These are phyloP conservation scores for Kryptopterus vitreolus DNA, from an alignment of 2,797 vertebrate genomes.

Conservation along the genomic window DNA sequence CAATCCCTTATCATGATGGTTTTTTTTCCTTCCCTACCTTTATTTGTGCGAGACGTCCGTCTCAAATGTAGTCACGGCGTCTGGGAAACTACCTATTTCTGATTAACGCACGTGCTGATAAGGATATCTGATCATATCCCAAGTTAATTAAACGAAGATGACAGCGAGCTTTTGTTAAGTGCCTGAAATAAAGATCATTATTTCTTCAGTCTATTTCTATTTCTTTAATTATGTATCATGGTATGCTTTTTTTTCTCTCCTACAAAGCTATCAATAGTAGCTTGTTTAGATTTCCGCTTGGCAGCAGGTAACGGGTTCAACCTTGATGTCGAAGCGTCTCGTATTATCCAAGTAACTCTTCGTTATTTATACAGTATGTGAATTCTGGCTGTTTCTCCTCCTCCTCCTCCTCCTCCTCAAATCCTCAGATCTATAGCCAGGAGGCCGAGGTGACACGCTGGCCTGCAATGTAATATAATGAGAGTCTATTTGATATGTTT, in stretches of 20 bases:
- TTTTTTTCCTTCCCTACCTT: conserved; percentile 27
- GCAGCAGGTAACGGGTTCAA: background rate
- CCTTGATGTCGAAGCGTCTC: background rate
- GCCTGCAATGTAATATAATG: background rate
- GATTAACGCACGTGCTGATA: conserved; percentile 19
- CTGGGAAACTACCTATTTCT: conserved; percentile 34
- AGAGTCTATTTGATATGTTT: too few species aligned
- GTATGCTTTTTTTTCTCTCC: background rate
- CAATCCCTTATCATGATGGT: conserved; percentile 8
- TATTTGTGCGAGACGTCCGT: background rate
- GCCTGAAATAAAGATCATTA: conserved; percentile 5
- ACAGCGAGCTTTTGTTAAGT: conserved; percentile 3
- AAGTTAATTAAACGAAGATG: conserved; percentile 29
- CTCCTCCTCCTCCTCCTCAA: too few species aligned
- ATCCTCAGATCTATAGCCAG: background rate
- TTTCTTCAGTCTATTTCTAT: background rate
- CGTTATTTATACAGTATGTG: background rate
- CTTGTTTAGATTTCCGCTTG: background rate
- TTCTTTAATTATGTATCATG: background rate
- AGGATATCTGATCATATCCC: conserved; percentile 22
- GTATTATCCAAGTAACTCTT: background rate
- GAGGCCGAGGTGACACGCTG: background rate
- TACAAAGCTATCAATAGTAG: background rate
- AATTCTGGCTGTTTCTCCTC: background rate
- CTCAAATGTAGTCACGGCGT: conserved; percentile 21